Conservation (phyloP, 2,888 invertebrate species). For the Carterocephalus palaemon region DNA sequence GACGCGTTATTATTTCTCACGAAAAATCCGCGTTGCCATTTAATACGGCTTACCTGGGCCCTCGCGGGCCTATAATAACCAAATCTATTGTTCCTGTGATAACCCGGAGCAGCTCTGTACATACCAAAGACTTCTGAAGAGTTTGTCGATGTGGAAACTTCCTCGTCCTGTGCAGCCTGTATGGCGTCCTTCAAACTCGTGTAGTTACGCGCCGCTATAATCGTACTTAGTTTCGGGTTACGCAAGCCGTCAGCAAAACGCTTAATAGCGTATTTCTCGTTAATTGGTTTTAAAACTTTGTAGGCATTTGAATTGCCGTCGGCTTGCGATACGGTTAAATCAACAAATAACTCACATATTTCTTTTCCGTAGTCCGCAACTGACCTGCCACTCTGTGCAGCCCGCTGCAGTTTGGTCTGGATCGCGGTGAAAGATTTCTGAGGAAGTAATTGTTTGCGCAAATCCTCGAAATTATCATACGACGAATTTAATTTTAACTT, state of each 20-base stretch:
- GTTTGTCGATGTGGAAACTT: too few relatives aligned
- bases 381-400: constrained; percentile 13
- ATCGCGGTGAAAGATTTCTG: constrained; percentile 25
- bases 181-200: constrained; percentile 24
- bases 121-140: too few relatives aligned
- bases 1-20: too few relatives aligned
- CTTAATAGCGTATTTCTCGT: constrained; percentile 31
- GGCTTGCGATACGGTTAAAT: constrained; percentile 32
- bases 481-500: too few relatives aligned
- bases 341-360: constrained; percentile 27
- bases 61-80: too few relatives aligned
- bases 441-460: constrained; percentile 18
- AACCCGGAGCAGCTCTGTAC: too few relatives aligned
- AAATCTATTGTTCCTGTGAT: too few relatives aligned
- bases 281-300: constrained; percentile 27
- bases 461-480: too few relatives aligned
- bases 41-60: too few relatives aligned
- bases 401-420: constrained; percentile 8
- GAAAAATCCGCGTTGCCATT: too few relatives aligned
- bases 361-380: constrained; percentile 23
- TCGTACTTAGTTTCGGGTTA: constrained; percentile 27
- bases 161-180: constrained; percentile 23
- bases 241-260: constrained; percentile 30
- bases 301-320: constrained; percentile 21
- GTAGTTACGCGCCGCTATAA: constrained; percentile 26